Base-by-base conservation (phyloP, 2,888 invertebrate species). In the Acanthosoma haemorrhoidale region DNA sequence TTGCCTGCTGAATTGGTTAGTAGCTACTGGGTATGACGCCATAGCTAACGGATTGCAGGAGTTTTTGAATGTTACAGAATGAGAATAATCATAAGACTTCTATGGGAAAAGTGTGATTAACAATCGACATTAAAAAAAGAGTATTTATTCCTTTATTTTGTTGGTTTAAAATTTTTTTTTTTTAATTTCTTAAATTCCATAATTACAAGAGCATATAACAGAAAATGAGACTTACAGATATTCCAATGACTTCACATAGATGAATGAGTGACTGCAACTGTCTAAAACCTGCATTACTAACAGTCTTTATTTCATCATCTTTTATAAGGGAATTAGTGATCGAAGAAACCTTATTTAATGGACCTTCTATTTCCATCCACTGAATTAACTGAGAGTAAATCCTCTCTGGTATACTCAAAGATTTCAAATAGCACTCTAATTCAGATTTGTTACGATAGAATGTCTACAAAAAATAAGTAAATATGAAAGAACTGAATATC, bases 181-280 rank as follows among this genome's bases (percentile, higher is more conserved):
- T 59, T 15, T 25, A 18, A 18, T 59, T 18, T 25, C 18, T 8
- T 29, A 13, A 60, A 16, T 38, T 61, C 11, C 11, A n/a, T 36
- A 36, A 36, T 2, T 60, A 34, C 2, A 21, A 18, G 64, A 8
- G 15, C 9, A 67, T 18, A 34, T 32, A 25, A 38, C 2, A 36
- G 16, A 68, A 25, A 64, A 31, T 3, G 21, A 9, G 3, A 77
- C 82, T 81, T 78, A 91, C 91, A 78, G 87, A 87, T 6, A 92
- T 87, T 0, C 92, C 94, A 61, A 94, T 82, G 34, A 86, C 84
- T 76, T 87, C 86, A 1, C 91, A 87, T 77, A 90, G 83, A 29
- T 84, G 83, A 21, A 88, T 86, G 2, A 94, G 86, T 0, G 83
- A 82, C 76, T 92, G 90, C 71, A 96, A 80, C 73, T 94, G 91